A percentile compares a stretch with the other conserved stretches of the same genome.
phyloP scores from a whole-genome alignment of 2,113 vertebrate species.

The Potamarius usumacintae region DNA sequence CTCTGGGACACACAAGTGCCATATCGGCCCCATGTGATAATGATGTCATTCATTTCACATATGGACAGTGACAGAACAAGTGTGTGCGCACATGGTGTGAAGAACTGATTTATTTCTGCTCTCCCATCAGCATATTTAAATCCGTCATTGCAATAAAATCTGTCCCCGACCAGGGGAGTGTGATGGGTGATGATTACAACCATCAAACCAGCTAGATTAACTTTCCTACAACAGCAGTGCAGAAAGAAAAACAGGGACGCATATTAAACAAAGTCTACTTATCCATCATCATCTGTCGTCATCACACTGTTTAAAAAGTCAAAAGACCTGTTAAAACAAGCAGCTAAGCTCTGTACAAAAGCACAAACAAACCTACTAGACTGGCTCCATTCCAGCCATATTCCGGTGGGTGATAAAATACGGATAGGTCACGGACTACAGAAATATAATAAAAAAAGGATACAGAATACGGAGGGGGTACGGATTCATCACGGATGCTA shows the following conservation, averaged over 20 bases:
- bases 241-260: background rate
- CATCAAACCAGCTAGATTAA: background rate
- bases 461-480: too few relatives aligned
- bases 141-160: background rate
- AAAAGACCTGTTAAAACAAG: background rate
- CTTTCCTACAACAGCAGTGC: background rate
- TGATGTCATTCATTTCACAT: background rate
- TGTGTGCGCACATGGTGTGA: background rate
- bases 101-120: background rate
- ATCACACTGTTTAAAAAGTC: background rate
- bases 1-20: background rate
- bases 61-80: background rate
- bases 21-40: background rate
- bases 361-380: constrained; percentile 12
- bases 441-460: too few relatives aligned
- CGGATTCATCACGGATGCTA: too few relatives aligned
- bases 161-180: background rate
- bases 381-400: background rate
- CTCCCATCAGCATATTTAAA: background rate
- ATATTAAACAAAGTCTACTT: constrained; percentile 11
- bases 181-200: background rate
- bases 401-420: too few relatives aligned
- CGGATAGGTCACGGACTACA: too few relatives aligned
- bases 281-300: constrained; percentile 10
- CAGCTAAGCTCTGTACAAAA: background rate